Evolutionary conservation across 2,113 vertebrate genomes (phyloP).

Genomic region (Ifrita kowaldi): DNA sequence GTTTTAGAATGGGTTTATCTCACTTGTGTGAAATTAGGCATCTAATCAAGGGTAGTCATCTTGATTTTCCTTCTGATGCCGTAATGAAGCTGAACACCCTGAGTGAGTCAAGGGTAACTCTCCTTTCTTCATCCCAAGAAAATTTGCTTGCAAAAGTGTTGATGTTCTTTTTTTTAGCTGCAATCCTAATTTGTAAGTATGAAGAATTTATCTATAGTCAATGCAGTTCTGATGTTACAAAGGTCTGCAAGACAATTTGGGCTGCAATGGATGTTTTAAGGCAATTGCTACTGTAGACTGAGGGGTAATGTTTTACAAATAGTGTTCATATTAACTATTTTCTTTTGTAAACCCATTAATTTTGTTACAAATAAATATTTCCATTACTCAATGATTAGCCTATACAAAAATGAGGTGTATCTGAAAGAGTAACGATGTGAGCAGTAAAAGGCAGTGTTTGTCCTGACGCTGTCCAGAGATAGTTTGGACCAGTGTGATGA

Average conservation of each 20-base stretch:
- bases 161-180: background rate
- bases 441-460: background rate
- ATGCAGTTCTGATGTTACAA: rapidly evolving
- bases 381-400: background rate
- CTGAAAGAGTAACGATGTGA: background rate
- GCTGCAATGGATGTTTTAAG: background rate
- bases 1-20: background rate
- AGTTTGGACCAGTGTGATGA: background rate
- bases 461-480: background rate
- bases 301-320: background rate
- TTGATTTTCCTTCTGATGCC: background rate
- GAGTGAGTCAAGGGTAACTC: background rate
- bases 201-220: background rate
- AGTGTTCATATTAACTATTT: background rate
- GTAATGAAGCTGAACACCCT: background rate
- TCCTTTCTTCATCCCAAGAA: background rate
- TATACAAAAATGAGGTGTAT: background rate
- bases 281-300: background rate
- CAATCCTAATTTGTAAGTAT: background rate
- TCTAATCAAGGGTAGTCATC: background rate
- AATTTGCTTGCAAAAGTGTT: background rate
- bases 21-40: background rate
- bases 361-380: background rate
- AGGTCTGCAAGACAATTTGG: background rate
- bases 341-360: background rate